Base-by-base conservation (phyloP, 2,113 vertebrate species). In the Macrotus californicus region DNA sequence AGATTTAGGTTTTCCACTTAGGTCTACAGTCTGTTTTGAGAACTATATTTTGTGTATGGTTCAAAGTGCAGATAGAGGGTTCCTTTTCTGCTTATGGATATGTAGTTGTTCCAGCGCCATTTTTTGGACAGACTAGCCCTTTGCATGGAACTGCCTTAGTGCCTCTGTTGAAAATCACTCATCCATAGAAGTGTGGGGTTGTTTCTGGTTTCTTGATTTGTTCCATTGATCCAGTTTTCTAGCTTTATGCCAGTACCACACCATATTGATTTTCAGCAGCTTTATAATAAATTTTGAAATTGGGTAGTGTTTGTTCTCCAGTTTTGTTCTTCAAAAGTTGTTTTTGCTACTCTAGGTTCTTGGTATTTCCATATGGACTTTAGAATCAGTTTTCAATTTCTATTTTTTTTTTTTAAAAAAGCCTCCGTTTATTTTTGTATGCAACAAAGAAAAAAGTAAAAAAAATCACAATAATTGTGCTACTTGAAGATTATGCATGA, bases 301-400 rank as follows among this genome's bases (percentile, higher is more conserved):
- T 34, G 86, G 16, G 14, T 36, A 59, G 3, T 29, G 52, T 81
- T 84, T 83, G 50, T 67, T 76, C 89, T 91, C 31, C 19, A 91
- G 43, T 7, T 64, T 94, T 84, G 41, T 77, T 87, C 66, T 96
- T 95, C 39, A 50, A 69, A 97, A 81, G 43, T 54, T 87, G 22
- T 87, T 81, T 87, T 80, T 19, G 10, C 8, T 70, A 69, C 54
- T 69, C 48, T 87, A 34, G 54, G 59, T 94, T 39, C 48, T 93
- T 75, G 72, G 48, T 6, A 80, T 12, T 70, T 88, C 36, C 26
- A 12, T 9, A 16, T 26, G 64, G 84, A 81, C 59, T 36, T 64
- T 80, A 56, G 41, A 88, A 88, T 93, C 76, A 72, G 29, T 48
- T 83, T 76, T 76, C 43, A 36, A 72, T 64, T 11, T 76, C 29